A percentile compares a stretch with the other conserved stretches of the same genome.
These are phyloP conservation scores for Xenopus borealis DNA, from an alignment of 2,113 vertebrate genomes.

Conservation along the genomic window DNA sequence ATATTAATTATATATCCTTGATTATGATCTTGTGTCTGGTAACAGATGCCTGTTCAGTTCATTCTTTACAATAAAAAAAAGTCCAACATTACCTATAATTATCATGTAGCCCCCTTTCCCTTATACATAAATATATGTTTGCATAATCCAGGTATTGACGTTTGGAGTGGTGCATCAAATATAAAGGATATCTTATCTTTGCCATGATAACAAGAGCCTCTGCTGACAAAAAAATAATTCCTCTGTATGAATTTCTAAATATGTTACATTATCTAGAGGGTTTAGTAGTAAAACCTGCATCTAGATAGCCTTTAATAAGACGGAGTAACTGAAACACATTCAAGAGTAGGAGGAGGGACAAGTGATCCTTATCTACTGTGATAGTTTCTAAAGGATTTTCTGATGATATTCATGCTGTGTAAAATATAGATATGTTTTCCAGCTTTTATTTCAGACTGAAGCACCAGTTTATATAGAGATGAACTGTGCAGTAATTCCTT, in stretches of 20 bases:
- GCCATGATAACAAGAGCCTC: constrained; percentile 19
- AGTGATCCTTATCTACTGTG: constrained; percentile 20
- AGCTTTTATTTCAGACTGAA: not conserved
- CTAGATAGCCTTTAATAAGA: constrained; percentile 22
- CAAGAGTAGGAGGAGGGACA: constrained; percentile 9
- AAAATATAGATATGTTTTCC: constrained; percentile 16
- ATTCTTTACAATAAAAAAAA: too few relatives aligned
- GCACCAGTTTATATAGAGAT: too few relatives aligned
- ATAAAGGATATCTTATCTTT: constrained; percentile 25
- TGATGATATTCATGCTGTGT: constrained; percentile 12
- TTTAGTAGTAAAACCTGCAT: constrained; percentile 22
- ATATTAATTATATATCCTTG: too few relatives aligned
- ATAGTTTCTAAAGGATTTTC: constrained; percentile 3
- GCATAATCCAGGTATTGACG: too few relatives aligned
- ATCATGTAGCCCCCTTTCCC: too few relatives aligned
- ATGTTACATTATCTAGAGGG: constrained; percentile 27
- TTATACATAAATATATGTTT: too few relatives aligned
- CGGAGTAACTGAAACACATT: constrained; percentile 12
- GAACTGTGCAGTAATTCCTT: not conserved
- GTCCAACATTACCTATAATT: too few relatives aligned
- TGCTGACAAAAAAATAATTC: constrained; percentile 20
- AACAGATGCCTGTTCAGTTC: too few relatives aligned
- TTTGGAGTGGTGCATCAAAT: not conserved
- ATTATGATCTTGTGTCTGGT: too few relatives aligned
- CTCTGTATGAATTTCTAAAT: constrained; percentile 29